phyloP scores from a whole-genome alignment of 2,888 invertebrate species.

The Polymixis flavicincta region DNA sequence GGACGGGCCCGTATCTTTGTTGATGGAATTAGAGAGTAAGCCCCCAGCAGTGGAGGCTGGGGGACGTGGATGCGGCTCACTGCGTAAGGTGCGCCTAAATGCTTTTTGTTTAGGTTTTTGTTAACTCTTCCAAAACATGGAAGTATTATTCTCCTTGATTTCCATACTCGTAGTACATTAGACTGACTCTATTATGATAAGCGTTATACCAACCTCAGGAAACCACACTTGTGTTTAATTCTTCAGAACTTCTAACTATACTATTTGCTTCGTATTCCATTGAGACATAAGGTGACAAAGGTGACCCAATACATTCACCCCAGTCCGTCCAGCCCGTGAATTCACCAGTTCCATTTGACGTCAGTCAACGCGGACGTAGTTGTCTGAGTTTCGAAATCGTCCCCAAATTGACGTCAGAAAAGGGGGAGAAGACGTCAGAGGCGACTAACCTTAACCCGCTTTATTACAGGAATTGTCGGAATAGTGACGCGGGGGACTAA shows the following conservation, averaged over 20 bases:
- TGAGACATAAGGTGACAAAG: background rate
- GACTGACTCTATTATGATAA: background rate
- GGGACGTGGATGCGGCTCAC: background rate
- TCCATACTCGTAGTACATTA: background rate
- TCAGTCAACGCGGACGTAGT: constrained; percentile 44
- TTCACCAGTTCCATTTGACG: constrained; percentile 34
- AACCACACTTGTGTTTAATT: background rate
- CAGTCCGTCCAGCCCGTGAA: constrained; percentile 14
- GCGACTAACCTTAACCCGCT: constrained; percentile 51
- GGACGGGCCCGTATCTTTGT: too few relatives aligned
- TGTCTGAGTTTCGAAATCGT: constrained; percentile 24
- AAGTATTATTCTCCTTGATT: background rate
- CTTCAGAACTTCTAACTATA: background rate
- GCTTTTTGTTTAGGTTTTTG: background rate
- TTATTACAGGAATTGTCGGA: constrained; percentile 16
- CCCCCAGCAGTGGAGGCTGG: background rate
- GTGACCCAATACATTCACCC: constrained; percentile 1
- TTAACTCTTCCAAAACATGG: background rate
- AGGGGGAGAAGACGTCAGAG: constrained; percentile 46
- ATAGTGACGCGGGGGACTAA: constrained; percentile 32
- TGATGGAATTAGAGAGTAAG: too few relatives aligned
- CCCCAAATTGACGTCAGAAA: constrained; percentile 35
- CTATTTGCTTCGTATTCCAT: background rate
- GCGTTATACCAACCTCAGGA: too few relatives aligned
- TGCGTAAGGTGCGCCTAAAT: background rate